Base-by-base conservation (phyloP, 2,888 invertebrate species). In the Scaptomyza cyrtandrae region DNA sequence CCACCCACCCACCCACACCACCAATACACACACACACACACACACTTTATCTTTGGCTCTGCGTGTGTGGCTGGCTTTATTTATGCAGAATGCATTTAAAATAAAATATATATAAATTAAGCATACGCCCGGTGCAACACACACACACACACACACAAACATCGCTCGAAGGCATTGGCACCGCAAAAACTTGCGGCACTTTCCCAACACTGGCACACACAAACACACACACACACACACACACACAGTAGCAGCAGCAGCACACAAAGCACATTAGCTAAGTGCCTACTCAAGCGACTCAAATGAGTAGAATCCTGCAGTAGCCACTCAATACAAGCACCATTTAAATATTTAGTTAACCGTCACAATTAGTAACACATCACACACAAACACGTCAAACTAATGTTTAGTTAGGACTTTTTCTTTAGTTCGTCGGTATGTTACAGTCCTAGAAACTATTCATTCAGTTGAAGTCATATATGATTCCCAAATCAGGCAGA, bases 101-200 rank as follows among this genome's bases (percentile, higher is more conserved):
- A 83, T 83, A 86, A 83, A 86, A 83, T 83, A 83, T 77, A 86
- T 86, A 86, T 84, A 83, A 83, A 83, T 83, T 86, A 83, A 83
- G 87, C 83, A 84, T 84, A 81, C 81, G 79, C 75, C 79, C 78
- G 72, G 74, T 77, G 76, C 77, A 75, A 49, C 33, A 39, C 14
- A 14, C 16, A 37, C 1, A 11, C 35, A 35, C 13, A 37, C 37
- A 35, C 9, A 35, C 35, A n/a, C n/a, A 6, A 9, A 16, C 16
- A 72, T 48, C 67, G 77, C 37, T 57, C 68, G 14, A 37, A 50
- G 35, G 49, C 49, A 50, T 55, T 57, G 61, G 56, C 66, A 31
- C 37, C 33, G 35, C 57, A 49, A 41, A 50, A 33, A 33, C 50
- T 59, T 27, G 11, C 7, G 63, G 44, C 43, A 58, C 53, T 49